phyloP scores from a whole-genome alignment of 2,113 vertebrate species.

The Neopipo cinnamomea region DNA sequence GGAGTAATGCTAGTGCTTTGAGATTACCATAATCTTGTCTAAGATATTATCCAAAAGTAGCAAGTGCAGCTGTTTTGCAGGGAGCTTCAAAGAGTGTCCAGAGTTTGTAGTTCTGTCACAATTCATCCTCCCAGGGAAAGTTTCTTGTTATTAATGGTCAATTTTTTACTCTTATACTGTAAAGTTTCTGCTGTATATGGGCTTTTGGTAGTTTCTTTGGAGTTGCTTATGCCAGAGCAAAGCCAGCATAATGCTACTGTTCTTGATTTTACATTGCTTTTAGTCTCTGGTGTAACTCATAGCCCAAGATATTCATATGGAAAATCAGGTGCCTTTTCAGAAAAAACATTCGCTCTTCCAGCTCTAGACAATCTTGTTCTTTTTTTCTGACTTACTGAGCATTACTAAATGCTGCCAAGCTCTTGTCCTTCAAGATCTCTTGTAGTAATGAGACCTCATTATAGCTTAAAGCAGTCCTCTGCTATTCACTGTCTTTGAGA shows the following conservation, averaged over 20 bases:
- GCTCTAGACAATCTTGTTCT: conserved; percentile 1
- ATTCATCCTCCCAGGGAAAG: background rate
- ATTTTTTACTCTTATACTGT: background rate
- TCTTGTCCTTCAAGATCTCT: conserved; percentile 53
- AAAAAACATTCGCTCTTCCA: conserved; percentile 16
- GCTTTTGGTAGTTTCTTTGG: background rate
- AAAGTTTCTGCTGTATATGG: background rate
- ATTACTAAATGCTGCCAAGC: conserved; percentile 30
- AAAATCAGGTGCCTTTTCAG: conserved; percentile 1
- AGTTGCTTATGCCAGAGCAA: background rate
- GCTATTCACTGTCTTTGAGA: background rate
- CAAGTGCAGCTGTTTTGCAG: background rate
- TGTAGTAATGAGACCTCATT: conserved; percentile 49
- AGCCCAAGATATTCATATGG: background rate
- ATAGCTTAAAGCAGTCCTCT: background rate
- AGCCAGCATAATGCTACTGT: background rate
- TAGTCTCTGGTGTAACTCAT: background rate
- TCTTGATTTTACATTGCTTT: background rate
- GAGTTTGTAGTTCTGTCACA: background rate
- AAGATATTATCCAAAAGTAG: background rate
- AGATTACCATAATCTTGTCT: background rate
- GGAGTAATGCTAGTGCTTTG: background rate
- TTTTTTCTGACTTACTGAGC: conserved; percentile 44
- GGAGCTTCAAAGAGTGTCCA: background rate
- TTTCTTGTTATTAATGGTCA: background rate